Evolutionary conservation across 2,113 vertebrate genomes (phyloP), one percentile per base, ranked within the genome.

Genomic region (Sakesphorus luctuosus): DNA sequence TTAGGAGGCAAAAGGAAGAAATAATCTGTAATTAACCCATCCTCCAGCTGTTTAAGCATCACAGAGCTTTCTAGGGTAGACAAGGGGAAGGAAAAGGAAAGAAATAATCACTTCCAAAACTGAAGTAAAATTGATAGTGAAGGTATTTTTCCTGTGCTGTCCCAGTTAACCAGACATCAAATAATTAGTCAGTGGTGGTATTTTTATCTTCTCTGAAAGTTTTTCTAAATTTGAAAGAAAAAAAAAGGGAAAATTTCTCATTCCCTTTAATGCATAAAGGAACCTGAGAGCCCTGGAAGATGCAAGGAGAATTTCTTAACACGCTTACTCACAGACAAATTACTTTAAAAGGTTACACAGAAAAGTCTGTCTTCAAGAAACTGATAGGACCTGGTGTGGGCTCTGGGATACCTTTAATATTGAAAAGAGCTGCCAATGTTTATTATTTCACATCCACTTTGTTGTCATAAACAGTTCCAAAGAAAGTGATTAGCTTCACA

Each of bases 381-480:
- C 46, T 46, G 59, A 74, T 58, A 62, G 81, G n/a, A 83, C 40
- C 63, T 17, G 11, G 2, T 77, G 61, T 79, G 88, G 91, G 68
- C 84, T 56, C 73, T 66, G 66, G 55, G 35, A 92, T 13, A 89
- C 46, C 38, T 94, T 90, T 56, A 53, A 65, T 87, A 87, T 5
- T 77, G 69, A 80, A 84, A 94, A 76, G 59, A 86, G 63, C 84
- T 40, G 73, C 55, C 84, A 74, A 62, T 83, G 46, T 88, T 97
- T 95, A 76, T 85, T 96, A 94, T 85, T 97, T 67, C 74, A 80
- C 38, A 74, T 66, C 36, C 76, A 93, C 58, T 80, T 83, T 94
- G 84, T 95, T 94, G 76, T 47, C 87, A 93, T 80, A 94, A 96
- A 90, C 92, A 93, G 81, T 75, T 94, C 75, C 83, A 88, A 95